Evolutionary conservation across 2,888 invertebrate genomes (phyloP), one percentile per base, ranked within the genome.

Genomic region (Ischnus inquisitorius): DNA sequence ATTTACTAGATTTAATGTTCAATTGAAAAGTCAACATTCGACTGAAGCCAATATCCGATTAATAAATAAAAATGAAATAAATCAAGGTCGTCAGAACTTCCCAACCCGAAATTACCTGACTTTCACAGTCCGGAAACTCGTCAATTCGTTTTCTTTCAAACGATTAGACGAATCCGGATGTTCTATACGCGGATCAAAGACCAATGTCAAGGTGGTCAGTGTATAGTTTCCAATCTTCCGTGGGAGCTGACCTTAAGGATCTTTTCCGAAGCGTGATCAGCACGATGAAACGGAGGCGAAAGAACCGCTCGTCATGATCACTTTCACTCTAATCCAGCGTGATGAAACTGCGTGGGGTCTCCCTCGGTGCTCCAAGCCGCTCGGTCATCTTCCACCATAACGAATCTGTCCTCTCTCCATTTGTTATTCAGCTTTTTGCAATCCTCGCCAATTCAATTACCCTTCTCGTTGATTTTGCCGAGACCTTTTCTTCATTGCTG

Each of bases 241-340:
- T 41, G 57, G 57, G 43, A 72, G n/a, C 8, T 22, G 41, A 71
- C 41, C 41, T 57, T 43, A 22, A 57, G 34, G 71, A 57, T 72
- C 57, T 43, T 60, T 41, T 10, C 25, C 22, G 25, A 25, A 43
- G 25, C n/a, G 16, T 43, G 8, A 43, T 41, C 71, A 25, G 6
- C 28, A 10, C 60, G 25, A 72, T 43, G 39, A 60, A 72, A 48
- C 68, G n/a, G 54, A 54, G 41, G 72, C 39, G 22, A 25, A 57
- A 72, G 43, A 72, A 51, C 57, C 72, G 41, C 57, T 72, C 60
- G 25, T 41, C 57, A 43, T 41, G 19, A 25, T 57, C 72, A 72
- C 72, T 72, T 72, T 72, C 72, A 72, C 72, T 60, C 25, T 60
- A 72, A 72, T 72, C 54, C 54, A 54, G 71, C 14, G 71, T 39